phyloP scores from a whole-genome alignment of 2,888 invertebrate species.

The Disparrhopalites patrizii region DNA sequence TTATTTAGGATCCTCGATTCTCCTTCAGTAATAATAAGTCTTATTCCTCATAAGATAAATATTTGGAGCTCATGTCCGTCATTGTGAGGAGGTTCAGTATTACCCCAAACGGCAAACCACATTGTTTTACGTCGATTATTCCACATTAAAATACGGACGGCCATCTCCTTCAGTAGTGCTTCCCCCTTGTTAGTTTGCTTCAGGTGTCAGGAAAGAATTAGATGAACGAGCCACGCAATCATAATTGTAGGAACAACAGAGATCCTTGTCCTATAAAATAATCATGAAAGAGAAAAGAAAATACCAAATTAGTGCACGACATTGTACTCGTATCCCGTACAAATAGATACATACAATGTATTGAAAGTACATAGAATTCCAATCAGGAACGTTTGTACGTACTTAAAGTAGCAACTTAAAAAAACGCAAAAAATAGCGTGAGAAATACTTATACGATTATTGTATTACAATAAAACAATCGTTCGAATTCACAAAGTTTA shows the following conservation, averaged over 20 bases:
- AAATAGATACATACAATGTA: not conserved
- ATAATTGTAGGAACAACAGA: conserved; percentile 57
- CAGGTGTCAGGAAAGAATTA: conserved; percentile 45
- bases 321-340: not conserved
- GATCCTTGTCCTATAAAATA: conserved; percentile 53
- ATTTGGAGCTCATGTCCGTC: too few relatives aligned
- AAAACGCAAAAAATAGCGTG: not conserved
- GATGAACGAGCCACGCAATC: conserved; percentile 52
- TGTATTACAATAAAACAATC: not conserved
- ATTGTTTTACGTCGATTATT: too few relatives aligned
- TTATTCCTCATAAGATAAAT: too few relatives aligned
- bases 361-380: not conserved
- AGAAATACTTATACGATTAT: not conserved
- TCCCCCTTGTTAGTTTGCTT: conserved; percentile 24
- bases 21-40: too few relatives aligned
- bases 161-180: conserved; percentile 15
- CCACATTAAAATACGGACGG: conserved; percentile 24
- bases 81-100: too few relatives aligned
- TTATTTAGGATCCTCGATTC: too few relatives aligned
- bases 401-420: not conserved
- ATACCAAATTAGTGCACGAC: not conserved
- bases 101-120: too few relatives aligned
- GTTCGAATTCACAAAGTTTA: conserved; percentile 23
- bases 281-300: conserved; percentile 1
- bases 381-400: too few relatives aligned